Evolutionary conservation across 2,888 invertebrate species (phyloP).

Genomic region (Diarsia mendica): DNA sequence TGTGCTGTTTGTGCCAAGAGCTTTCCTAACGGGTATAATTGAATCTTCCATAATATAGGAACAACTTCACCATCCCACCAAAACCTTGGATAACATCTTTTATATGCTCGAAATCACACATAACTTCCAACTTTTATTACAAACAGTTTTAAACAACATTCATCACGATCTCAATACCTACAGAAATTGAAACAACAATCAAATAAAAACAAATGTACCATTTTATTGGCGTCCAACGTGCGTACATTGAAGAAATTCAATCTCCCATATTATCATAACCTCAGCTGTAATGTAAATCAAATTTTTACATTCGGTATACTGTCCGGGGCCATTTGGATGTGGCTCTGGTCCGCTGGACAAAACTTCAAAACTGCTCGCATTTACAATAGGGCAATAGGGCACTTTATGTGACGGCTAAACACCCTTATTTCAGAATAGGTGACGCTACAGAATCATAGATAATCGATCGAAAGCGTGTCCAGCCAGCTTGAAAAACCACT

Average conservation of each 20-base stretch:
- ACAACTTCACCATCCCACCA: background rate
- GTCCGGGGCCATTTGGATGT: slow-evolving; percentile 62
- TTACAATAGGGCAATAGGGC: too few relatives aligned
- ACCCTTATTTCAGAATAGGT: too few relatives aligned
- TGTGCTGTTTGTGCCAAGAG: background rate
- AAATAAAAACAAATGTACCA: slow-evolving; percentile 48
- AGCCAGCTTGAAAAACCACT: too few relatives aligned
- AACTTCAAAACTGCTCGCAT: too few relatives aligned
- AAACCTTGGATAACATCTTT: background rate
- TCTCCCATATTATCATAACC: slow-evolving; percentile 64
- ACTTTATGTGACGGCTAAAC: too few relatives aligned
- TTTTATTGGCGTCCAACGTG: slow-evolving; percentile 43
- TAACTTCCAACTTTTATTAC: slow-evolving; percentile 40
- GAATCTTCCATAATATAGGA: background rate
- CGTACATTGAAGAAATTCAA: slow-evolving; percentile 54
- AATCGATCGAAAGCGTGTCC: too few relatives aligned
- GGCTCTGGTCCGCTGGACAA: too few relatives aligned
- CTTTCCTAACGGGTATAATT: background rate
- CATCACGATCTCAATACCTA: slow-evolving; percentile 40
- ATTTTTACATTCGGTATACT: slow-evolving; percentile 66
- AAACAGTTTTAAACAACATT: slow-evolving; percentile 34
- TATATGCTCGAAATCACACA: slow-evolving; percentile 9
- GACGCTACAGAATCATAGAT: too few relatives aligned
- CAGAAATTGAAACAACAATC: slow-evolving; percentile 53
- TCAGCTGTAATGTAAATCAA: slow-evolving; percentile 72